phyloP scores from a whole-genome alignment of 2,888 invertebrate genomes.

The Petrophora chlorosata region DNA sequence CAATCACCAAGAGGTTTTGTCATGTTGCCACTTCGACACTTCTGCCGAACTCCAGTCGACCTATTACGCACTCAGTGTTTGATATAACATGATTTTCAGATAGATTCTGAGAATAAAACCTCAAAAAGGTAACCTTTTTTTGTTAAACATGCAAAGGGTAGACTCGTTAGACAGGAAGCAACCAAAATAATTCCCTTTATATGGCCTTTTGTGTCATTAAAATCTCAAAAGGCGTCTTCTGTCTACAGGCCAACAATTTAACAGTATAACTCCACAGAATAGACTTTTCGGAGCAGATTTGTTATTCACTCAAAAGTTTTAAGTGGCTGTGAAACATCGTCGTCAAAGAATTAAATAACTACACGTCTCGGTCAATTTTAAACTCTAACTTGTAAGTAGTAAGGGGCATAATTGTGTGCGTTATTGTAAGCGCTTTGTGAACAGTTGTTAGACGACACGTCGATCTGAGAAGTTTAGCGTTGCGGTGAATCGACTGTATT shows the following conservation, averaged over 20 bases:
- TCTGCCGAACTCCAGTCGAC: slow-evolving; percentile 29
- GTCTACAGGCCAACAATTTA: slow-evolving; percentile 77
- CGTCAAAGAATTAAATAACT: slow-evolving; percentile 75
- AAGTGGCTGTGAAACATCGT: slow-evolving; percentile 81
- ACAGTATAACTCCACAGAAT: slow-evolving; percentile 74
- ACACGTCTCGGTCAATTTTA: slow-evolving; percentile 19
- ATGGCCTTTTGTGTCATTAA: slow-evolving; percentile 67
- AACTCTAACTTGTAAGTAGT: slow-evolving; percentile 44
- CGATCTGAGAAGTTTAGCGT: slow-evolving; percentile 61
- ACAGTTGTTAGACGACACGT: slow-evolving; percentile 65
- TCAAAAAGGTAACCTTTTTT: neutral
- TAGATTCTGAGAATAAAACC: neutral
- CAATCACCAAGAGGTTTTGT: slow-evolving; percentile 65
- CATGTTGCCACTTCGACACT: slow-evolving; percentile 63
- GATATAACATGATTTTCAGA: neutral
- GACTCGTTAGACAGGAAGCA: slow-evolving; percentile 20
- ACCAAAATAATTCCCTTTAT: slow-evolving; percentile 55
- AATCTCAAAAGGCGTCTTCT: slow-evolving; percentile 69
- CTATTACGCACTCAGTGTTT: neutral
- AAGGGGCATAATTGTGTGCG: slow-evolving; percentile 56
- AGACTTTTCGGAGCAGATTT: slow-evolving; percentile 79
- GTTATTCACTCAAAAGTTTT: slow-evolving; percentile 82
- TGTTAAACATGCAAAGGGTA: neutral
- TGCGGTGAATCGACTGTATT: slow-evolving; percentile 63
- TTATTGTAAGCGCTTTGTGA: slow-evolving; percentile 42